These are phyloP conservation scores for Naja naja DNA, from an alignment of 2,113 vertebrate genomes.

Conservation along the genomic window DNA sequence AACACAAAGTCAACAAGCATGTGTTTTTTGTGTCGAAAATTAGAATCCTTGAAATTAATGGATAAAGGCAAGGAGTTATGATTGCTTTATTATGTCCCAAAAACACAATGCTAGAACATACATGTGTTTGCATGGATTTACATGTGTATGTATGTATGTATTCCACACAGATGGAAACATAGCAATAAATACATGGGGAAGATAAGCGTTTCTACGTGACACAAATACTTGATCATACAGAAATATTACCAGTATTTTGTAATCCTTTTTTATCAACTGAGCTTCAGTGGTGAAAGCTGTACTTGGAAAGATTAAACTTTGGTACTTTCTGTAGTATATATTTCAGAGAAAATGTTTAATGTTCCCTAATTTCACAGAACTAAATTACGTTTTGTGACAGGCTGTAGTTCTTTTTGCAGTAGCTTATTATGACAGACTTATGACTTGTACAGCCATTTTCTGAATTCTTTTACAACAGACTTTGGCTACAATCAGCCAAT, in stretches of 20 bases:
- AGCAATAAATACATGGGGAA: neutral
- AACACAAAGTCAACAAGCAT: neutral
- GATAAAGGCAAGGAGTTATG: neutral
- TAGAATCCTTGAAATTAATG: neutral
- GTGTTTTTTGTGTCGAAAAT: neutral
- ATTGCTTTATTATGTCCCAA: neutral
- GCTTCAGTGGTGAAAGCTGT: constrained; percentile 24
- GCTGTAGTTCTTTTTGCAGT: constrained; percentile 30
- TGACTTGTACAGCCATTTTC: constrained; percentile 11
- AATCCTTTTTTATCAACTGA: constrained; percentile 37
- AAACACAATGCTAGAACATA: neutral
- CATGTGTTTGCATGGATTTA: neutral
- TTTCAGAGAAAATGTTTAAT: constrained; percentile 16
- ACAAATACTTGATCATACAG: neutral
- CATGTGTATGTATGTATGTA: neutral
- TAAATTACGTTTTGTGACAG: constrained; percentile 17
- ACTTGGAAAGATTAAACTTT: constrained; percentile 39
- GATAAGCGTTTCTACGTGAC: constrained; percentile 15
- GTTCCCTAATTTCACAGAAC: constrained; percentile 31
- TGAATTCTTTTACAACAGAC: constrained; percentile 31
- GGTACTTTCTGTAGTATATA: neutral
- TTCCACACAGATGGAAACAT: neutral
- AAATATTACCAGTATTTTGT: constrained; percentile 7
- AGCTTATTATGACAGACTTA: constrained; percentile 21
- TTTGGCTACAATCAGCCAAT: constrained; percentile 14